Evolutionary conservation across 2,797 vertebrate species (phyloP), one percentile per base, ranked within the genome.

Genomic region (Chaenodraco wilsoni): DNA sequence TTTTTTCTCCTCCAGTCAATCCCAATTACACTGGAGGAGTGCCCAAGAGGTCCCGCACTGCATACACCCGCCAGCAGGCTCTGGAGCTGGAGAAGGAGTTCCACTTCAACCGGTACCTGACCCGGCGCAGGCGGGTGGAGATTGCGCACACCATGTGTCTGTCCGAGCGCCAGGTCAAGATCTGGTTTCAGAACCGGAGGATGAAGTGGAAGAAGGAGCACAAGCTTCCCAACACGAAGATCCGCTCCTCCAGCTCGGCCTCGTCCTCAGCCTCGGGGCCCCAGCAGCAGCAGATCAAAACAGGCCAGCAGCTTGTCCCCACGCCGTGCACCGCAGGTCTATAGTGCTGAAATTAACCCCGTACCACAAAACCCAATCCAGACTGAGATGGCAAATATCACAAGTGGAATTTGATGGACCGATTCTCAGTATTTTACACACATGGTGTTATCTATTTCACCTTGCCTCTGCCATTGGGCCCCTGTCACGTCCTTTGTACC

Each of bases 181-280:
- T 99, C 87, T 99, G 98, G 98, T 99, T 99, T 91, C 98, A 99
- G 94, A 99, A 99, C 93, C 94, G 98, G 70, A 95, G 98, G 82
- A 99, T 99, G 98, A 99, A 99, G 86, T 99, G 98, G 98, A 99
- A 99, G 95, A 99, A 99, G 92, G 98, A 99, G 85, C 98, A 99
- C 94, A 99, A 99, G 95, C 96, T 99, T 58, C 98, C 98, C 86
- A 99, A 99, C 88, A 99, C 98, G 87, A 99, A 99, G 96, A 98
- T 98, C 94, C 96, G 98, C 61, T 97, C 97, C 79, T 95, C 96
- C 82, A 96, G 94, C 91, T 94, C 96, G 71, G 89, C 90, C 78
- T 92, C 93, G 48, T 86, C 92, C 89, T 93, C 96, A 65, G 84
- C 94, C 84, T 92, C 95, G 51, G 90, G 94, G 84, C 56, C 91